Conservation (phyloP, 2,113 vertebrate species). For the Bujurquina vittata region DNA sequence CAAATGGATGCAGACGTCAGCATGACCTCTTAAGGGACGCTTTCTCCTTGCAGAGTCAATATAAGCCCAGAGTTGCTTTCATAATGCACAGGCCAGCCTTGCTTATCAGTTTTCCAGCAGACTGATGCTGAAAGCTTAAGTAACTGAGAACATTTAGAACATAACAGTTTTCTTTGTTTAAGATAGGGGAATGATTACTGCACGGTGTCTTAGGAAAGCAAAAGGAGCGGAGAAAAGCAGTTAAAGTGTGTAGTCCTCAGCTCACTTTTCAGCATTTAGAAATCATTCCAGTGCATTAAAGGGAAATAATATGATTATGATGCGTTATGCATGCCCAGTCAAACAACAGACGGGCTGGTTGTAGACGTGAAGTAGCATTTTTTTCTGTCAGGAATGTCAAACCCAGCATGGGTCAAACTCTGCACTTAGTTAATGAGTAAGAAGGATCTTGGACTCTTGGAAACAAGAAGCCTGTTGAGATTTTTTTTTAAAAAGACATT, state of each 20-base stretch:
- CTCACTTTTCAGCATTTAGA: neutral
- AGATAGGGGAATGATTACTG: neutral
- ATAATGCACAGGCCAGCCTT: neutral
- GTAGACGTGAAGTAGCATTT: neutral
- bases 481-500: neutral
- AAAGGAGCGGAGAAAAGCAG: neutral
- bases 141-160: neutral
- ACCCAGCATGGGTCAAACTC: slow-evolving; percentile 68
- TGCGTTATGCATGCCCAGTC: neutral
- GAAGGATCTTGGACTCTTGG: slow-evolving; percentile 32
- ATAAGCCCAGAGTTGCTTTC: neutral
- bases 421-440: slow-evolving; percentile 80
- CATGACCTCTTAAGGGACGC: slow-evolving; percentile 22
- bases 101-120: slow-evolving; percentile 43
- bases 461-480: slow-evolving; percentile 3
- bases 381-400: slow-evolving; percentile 43
- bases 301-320: neutral
- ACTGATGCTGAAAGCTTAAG: slow-evolving; percentile 16
- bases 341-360: neutral
- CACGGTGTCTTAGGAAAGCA: neutral
- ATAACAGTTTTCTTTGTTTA: neutral
- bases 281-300: neutral
- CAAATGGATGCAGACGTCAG: slow-evolving; percentile 4
- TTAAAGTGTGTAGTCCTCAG: neutral
- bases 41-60: slow-evolving; percentile 50